These are phyloP conservation scores for Amphipyra tragopoginis DNA, from an alignment of 2,888 invertebrate species.

Conservation along the genomic window DNA sequence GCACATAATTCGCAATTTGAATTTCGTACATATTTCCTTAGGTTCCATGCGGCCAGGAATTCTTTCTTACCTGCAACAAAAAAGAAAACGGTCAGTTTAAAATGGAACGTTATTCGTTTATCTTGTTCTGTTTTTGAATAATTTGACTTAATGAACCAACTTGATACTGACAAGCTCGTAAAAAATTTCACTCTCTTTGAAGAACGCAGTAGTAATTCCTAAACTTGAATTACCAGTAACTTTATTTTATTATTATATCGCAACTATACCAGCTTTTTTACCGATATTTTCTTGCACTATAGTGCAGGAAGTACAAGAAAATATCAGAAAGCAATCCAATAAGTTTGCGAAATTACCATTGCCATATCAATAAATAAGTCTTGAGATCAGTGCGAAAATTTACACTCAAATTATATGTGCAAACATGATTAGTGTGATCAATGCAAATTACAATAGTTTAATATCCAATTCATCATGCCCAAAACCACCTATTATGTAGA, in stretches of 20 bases:
- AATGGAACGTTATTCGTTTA: conserved; percentile 43
- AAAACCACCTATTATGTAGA: conserved; percentile 43
- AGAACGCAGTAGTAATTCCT: neutral
- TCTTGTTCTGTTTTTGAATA: conserved; percentile 46
- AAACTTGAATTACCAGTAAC: neutral
- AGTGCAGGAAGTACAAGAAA: too few species aligned
- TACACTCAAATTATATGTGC: neutral
- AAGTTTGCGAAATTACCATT: neutral
- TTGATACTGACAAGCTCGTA: conserved; percentile 8
- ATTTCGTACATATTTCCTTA: conserved; percentile 74
- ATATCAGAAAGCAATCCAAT: neutral
- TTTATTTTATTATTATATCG: neutral
- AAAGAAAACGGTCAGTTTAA: conserved; percentile 60
- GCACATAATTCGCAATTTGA: conserved; percentile 70
- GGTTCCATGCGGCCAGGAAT: conserved; percentile 58
- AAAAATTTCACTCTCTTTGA: conserved; percentile 13
- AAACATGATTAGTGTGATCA: conserved; percentile 32
- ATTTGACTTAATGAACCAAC: conserved; percentile 28
- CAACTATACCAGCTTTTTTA: neutral
- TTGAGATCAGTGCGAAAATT: neutral
- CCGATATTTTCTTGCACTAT: too few species aligned
- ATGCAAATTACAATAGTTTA: conserved; percentile 36
- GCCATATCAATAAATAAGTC: conserved; percentile 2
- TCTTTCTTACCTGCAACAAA: conserved; percentile 86
- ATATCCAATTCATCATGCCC: conserved; percentile 31